Evolutionary conservation across 2,113 vertebrate genomes (phyloP), one percentile per base, ranked within the genome.

Genomic region (Carollia perspicillata): DNA sequence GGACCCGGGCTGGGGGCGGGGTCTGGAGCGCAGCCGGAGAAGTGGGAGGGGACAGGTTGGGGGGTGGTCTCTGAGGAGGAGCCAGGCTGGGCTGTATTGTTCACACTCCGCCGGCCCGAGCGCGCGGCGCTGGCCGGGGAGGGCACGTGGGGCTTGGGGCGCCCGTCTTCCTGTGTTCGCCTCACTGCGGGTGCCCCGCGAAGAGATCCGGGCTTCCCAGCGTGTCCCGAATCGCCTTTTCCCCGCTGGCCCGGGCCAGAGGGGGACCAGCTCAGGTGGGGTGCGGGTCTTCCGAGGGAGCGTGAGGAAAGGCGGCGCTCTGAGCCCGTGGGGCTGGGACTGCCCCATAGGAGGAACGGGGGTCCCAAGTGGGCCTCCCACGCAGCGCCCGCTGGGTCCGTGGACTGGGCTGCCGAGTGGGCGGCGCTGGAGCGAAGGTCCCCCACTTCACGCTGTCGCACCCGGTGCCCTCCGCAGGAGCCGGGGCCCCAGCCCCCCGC

Each of bases 41-140:
- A 78, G 93, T 91, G 92, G 97, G 93, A 89, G 97, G 96, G 95
- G 93, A 94, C 80, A 63, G 93, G 93, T 71, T 93, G 95, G 60
- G 92, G 95, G 97, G 95, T 96, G 95, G 96, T 96, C 96, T 97
- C 87, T 55, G 94, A 97, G 97, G 97, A 97, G 97, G 97, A 97
- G 97, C 97, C 87, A n/a, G 93, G 40, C 94, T 14, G 77, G 44
- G 33, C 91, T 30, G 93, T 49, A 96, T 97, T 97, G 97, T 97
- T 97, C 93, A 6, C 75, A 0, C n/a, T 69, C 42, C 0, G 44
- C 88, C 20, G 11, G 17, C 17, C 6, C 2, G 13, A 77, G 93
- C 42, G 75, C 68, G 37, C 84, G 44, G 84, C 53, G n/a, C 83
- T 0, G 22, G 81, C 12, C 2, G 12, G 0, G 71, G 10, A 68